Percentiles rank a stretch among this genome's conserved stretches.
Conservation (phyloP, 53 echinoderm and acorn worm species). For the Echinometra lucunter region DNA sequence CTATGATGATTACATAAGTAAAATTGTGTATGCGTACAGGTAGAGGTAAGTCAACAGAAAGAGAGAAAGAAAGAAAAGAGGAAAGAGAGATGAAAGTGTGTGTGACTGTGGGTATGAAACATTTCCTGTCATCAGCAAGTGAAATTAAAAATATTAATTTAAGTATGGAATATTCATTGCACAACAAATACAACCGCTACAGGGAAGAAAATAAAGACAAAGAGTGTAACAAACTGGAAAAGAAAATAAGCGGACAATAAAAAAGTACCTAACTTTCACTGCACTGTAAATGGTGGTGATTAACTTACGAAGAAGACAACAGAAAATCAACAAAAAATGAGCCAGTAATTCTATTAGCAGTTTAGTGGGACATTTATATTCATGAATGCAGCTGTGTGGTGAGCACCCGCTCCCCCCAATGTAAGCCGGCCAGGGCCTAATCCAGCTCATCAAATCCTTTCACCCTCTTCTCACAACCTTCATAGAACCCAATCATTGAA, state of each 20-base stretch:
- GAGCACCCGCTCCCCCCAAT: constrained; percentile 24
- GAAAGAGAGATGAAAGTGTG: not conserved
- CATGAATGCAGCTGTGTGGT: constrained; percentile 40
- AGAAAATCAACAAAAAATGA: constrained; percentile 16
- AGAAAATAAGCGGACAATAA: not conserved
- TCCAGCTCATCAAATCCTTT: constrained; percentile 53
- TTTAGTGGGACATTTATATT: constrained; percentile 27
- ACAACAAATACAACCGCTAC: too few relatives aligned
- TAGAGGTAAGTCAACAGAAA: not conserved
- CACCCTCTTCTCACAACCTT: constrained; percentile 64
- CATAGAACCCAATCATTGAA: constrained; percentile 62
- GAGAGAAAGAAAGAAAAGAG: not conserved
- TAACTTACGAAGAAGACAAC: not conserved
- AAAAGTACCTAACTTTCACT: not conserved
- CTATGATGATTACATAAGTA: not conserved
- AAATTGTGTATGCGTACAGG: not conserved
- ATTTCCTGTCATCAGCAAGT: too few relatives aligned
- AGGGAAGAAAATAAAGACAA: too few relatives aligned
- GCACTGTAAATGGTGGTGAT: not conserved
- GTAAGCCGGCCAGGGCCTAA: constrained; percentile 36
- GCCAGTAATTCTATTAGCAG: constrained; percentile 37
- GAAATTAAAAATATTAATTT: too few relatives aligned
- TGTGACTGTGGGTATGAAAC: too few relatives aligned
- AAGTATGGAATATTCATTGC: too few relatives aligned
- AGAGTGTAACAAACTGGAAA: too few relatives aligned